Evolutionary conservation across 2,888 invertebrate species (phyloP).

Genomic region (Melipona bicolor): DNA sequence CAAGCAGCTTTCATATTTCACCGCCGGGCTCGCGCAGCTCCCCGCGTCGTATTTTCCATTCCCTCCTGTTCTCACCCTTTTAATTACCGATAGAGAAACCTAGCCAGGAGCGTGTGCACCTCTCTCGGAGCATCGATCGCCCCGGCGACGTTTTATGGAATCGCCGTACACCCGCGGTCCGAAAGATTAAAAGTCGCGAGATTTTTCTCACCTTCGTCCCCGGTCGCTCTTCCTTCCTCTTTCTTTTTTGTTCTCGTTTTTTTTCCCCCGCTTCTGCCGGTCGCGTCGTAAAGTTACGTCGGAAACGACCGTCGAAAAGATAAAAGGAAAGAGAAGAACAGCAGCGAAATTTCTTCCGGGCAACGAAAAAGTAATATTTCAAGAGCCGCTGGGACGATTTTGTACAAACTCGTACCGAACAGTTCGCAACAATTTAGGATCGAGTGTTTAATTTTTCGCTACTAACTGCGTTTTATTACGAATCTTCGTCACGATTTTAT

Average conservation of each 20-base stretch:
- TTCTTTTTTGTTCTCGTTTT: neutral
- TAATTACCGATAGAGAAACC: constrained; percentile 62
- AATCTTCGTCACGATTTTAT: too few relatives aligned
- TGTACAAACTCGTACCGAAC: too few relatives aligned
- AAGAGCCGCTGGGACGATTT: neutral
- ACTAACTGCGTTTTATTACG: too few relatives aligned
- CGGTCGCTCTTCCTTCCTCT: neutral
- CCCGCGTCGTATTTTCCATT: constrained; percentile 30
- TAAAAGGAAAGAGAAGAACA: neutral
- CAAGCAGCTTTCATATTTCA: constrained; percentile 72
- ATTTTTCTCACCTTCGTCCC: neutral
- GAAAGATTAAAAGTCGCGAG: constrained; percentile 20
- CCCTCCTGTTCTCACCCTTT: constrained; percentile 61
- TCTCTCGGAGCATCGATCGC: constrained; percentile 15
- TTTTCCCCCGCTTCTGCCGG: too few relatives aligned
- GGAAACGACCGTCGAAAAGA: neutral
- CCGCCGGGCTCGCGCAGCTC: constrained; percentile 1
- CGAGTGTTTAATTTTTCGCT: too few relatives aligned
- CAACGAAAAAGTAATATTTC: neutral
- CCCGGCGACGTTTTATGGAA: constrained; percentile 36
- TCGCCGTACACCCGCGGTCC: constrained; percentile 14
- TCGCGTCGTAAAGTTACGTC: neutral
- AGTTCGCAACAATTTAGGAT: too few relatives aligned
- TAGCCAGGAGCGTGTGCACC: constrained; percentile 1
- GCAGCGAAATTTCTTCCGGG: neutral